phyloP scores from a whole-genome alignment of 2,888 invertebrate genomes.

The Trichogramma evanescens region DNA sequence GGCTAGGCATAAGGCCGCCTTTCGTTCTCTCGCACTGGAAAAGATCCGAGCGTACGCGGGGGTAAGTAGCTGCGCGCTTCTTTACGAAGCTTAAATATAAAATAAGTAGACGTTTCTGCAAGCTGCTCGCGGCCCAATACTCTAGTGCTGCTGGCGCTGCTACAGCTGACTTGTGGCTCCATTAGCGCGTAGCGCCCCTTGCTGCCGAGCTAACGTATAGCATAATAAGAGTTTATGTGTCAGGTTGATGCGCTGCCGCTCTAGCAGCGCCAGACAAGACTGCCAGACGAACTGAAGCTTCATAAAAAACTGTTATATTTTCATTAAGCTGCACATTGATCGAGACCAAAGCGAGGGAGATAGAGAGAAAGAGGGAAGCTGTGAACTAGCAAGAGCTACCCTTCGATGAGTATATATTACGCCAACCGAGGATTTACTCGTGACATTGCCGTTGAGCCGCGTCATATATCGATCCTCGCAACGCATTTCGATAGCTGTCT shows the following conservation, averaged over 20 bases:
- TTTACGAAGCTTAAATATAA: constrained; percentile 47
- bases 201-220: constrained; percentile 42
- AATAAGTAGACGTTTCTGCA: constrained; percentile 43
- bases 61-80: constrained; percentile 41
- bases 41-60: constrained; percentile 29
- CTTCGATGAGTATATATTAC: constrained; percentile 34
- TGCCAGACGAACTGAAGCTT: constrained; percentile 43
- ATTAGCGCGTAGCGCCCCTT: constrained; percentile 35
- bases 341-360: not conserved
- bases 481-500: too few relatives aligned
- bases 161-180: constrained; percentile 47
- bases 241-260: constrained; percentile 45
- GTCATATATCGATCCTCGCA: too few relatives aligned
- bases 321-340: constrained; percentile 37
- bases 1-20: not conserved
- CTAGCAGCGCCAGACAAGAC: constrained; percentile 27
- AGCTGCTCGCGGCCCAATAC: constrained; percentile 15
- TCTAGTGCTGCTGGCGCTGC: constrained; percentile 14
- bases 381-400: constrained; percentile 19
- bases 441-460: constrained; percentile 21
- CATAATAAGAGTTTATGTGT: constrained; percentile 49
- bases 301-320: constrained; percentile 45
- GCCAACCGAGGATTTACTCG: constrained; percentile 1
- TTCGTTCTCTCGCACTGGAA: not conserved
- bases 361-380: not conserved